Evolutionary conservation across 2,888 invertebrate species (phyloP).

Genomic region (Apantesis nais): DNA sequence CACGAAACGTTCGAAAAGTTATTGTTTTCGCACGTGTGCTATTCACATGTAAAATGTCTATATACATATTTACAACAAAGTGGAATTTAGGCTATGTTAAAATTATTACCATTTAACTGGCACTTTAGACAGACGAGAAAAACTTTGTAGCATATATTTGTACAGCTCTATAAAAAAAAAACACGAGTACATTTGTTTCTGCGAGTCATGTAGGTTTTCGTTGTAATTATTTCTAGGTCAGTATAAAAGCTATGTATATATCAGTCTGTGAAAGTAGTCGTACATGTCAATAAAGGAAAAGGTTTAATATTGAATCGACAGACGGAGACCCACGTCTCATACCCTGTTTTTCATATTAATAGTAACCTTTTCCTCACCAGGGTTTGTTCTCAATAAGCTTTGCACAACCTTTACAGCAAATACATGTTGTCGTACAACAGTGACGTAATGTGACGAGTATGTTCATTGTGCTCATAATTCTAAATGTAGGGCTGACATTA

Average conservation of each 20-base stretch:
- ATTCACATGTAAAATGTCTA: conserved; percentile 45
- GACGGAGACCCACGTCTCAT: conserved; percentile 3
- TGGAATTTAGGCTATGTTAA: conserved; percentile 40
- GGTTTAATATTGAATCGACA: conserved; percentile 5
- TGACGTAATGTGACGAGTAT: conserved; percentile 20
- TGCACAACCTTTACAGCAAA: neutral
- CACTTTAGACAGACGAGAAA: conserved; percentile 21
- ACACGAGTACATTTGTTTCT: conserved; percentile 1
- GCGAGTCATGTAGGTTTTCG: neutral
- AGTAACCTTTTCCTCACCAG: neutral
- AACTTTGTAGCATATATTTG: conserved; percentile 6
- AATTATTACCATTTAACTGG: conserved; percentile 26
- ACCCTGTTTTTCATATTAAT: neutral
- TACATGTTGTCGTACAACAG: neutral
- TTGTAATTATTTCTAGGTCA: conserved; percentile 8
- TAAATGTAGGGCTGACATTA: conserved; percentile 30
- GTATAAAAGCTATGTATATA: neutral
- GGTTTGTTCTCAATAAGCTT: conserved; percentile 3
- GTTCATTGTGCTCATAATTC: conserved; percentile 39
- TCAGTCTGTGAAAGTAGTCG: neutral
- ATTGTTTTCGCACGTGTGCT: conserved; percentile 47
- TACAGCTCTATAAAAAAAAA: too few relatives aligned
- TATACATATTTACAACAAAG: conserved; percentile 42
- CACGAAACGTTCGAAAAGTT: conserved; percentile 39
- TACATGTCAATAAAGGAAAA: conserved; percentile 4